A percentile compares a stretch with the other conserved stretches of the same genome.
phyloP scores from a whole-genome alignment of 1,140 invertebrate genomes.

The Meteorus sp. region DNA sequence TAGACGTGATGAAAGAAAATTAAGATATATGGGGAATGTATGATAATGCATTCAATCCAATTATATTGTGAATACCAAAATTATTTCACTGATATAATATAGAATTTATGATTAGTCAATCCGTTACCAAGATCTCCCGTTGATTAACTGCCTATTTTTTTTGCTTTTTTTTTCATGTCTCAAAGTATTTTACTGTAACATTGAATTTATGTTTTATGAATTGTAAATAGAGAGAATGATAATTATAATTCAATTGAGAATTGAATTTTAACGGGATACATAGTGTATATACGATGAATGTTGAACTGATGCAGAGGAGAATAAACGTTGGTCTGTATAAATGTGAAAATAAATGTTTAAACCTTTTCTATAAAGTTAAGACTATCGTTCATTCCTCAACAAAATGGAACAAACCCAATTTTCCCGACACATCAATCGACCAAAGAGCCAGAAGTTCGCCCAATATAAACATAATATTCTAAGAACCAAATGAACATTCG shows the following conservation, averaged over 20 bases:
- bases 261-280: no score
- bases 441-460: no score
- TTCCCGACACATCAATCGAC: no score
- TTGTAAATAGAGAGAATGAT: constrained; percentile 28
- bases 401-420: no score
- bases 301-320: neutral
- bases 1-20: neutral
- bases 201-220: no score
- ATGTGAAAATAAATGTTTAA: constrained; percentile 49
- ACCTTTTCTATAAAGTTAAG: constrained; percentile 37
- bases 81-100: constrained; percentile 11
- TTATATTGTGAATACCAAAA: constrained; percentile 23
- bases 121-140: constrained; percentile 16
- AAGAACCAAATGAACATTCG: no score
- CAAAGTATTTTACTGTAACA: no score
- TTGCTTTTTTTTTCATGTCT: constrained; percentile 3
- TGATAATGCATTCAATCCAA: no score
- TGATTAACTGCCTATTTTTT: constrained; percentile 1
- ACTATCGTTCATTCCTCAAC: constrained; percentile 20
- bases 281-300: neutral
- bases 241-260: no score
- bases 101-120: neutral
- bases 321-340: constrained; percentile 23
- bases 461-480: no score
- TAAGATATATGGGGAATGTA: constrained; percentile 1